Conservation (phyloP, 2,797 vertebrate species). For the Manis javanica region DNA sequence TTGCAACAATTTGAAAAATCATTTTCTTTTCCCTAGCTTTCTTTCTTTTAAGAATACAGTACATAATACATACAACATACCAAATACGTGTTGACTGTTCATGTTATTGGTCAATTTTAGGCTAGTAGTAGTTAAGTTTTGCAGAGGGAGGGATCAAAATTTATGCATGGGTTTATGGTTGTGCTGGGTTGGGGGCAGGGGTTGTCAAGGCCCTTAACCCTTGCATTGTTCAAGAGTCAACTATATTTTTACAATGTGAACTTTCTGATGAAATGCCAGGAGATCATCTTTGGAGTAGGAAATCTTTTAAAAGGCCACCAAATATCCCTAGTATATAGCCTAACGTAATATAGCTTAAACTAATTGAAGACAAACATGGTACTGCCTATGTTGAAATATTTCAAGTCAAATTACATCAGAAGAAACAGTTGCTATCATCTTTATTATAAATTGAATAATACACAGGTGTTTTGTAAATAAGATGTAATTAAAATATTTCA, state of each 20-base stretch:
- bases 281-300: not conserved
- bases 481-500: not conserved
- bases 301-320: not conserved
- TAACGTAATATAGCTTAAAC: not conserved
- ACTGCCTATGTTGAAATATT: not conserved
- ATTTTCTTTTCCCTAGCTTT: no score
- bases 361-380: not conserved
- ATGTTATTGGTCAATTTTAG: no score
- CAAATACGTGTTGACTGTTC: no score
- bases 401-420: slow-evolving; percentile 3
- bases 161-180: no score
- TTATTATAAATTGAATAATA: not conserved
- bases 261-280: not conserved
- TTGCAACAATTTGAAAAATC: no score
- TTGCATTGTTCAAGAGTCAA: no score
- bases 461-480: not conserved
- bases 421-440: not conserved
- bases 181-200: no score
- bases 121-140: no score
- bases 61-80: no score
- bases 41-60: no score
- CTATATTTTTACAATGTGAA: not conserved
- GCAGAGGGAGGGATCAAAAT: no score
- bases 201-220: no score
- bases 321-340: not conserved